Conservation (phyloP, 2,888 invertebrate genomes). For the Glaucopsyche alexis region DNA sequence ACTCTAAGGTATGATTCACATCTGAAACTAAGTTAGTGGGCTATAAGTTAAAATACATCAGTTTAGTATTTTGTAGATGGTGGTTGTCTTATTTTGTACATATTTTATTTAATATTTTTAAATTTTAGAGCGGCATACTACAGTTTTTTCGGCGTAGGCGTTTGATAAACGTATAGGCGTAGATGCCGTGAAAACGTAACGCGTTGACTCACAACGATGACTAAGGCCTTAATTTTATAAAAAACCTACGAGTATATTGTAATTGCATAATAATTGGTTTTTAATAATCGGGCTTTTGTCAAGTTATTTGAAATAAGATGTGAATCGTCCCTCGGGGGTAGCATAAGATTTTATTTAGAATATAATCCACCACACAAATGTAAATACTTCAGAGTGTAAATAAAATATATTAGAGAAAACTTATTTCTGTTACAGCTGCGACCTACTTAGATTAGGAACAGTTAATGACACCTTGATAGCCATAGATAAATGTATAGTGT, state of each 20-base stretch:
- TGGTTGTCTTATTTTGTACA: background rate
- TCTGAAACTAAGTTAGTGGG: conserved; percentile 7
- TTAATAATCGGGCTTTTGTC: background rate
- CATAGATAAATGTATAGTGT: background rate
- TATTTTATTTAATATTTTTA: background rate
- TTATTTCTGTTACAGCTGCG: background rate
- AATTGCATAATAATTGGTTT: background rate
- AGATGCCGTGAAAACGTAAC: too few relatives aligned
- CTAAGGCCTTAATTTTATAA: too few relatives aligned
- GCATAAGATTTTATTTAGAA: background rate
- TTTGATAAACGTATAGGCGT: too few relatives aligned
- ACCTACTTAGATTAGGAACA: background rate
- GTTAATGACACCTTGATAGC: background rate
- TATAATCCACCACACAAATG: background rate
- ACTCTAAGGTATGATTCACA: conserved; percentile 46
- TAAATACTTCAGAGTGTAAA: background rate
- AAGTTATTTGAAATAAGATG: background rate
- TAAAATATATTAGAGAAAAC: background rate
- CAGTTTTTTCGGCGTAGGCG: too few relatives aligned
- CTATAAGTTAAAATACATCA: too few relatives aligned
- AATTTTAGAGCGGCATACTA: too few relatives aligned
- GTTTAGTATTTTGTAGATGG: background rate
- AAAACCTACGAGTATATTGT: too few relatives aligned
- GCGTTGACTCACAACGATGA: too few relatives aligned
- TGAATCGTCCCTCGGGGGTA: conserved; percentile 11